These are phyloP conservation scores for Amphipoea oculea DNA, from an alignment of 2,888 invertebrate genomes.

Conservation along the genomic window DNA sequence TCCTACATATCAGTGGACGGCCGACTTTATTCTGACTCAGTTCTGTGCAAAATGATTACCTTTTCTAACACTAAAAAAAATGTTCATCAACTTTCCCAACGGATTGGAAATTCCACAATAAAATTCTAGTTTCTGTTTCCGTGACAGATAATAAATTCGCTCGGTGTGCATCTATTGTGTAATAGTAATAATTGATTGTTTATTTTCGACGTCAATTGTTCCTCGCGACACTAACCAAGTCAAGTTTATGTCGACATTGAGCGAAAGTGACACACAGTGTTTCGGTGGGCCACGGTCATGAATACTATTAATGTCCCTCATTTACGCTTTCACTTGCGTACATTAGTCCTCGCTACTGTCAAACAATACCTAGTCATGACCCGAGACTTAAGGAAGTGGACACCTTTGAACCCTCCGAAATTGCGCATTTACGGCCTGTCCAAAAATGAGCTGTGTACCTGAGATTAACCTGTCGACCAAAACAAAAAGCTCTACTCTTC, in stretches of 20 bases:
- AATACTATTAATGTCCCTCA: slow-evolving; percentile 82
- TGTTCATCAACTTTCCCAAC: slow-evolving; percentile 36
- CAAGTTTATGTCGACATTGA: slow-evolving; percentile 76
- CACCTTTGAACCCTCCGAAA: slow-evolving; percentile 39
- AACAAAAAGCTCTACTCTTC: slow-evolving; percentile 56
- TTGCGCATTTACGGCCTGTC: slow-evolving; percentile 22
- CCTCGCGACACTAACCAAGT: slow-evolving; percentile 66
- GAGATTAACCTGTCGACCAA: slow-evolving; percentile 61
- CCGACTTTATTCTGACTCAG: slow-evolving; percentile 8
- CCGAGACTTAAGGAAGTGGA: slow-evolving; percentile 14
- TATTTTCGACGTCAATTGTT: slow-evolving; percentile 57
- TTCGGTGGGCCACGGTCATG: slow-evolving; percentile 78
- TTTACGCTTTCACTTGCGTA: slow-evolving; percentile 84
- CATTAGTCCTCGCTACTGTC: slow-evolving; percentile 59
- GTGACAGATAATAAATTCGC: slow-evolving; percentile 41
- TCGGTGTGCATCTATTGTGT: slow-evolving; percentile 58
- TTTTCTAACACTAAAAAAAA: slow-evolving; percentile 16
- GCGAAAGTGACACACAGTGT: slow-evolving; percentile 85
- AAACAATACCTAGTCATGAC: slow-evolving; percentile 48
- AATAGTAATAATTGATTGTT: slow-evolving; percentile 52
- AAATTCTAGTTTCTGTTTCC: slow-evolving; percentile 19
- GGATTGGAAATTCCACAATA: slow-evolving; percentile 27
- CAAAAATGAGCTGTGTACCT: slow-evolving; percentile 48
- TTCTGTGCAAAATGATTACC: neutral
- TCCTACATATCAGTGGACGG: neutral